Evolutionary conservation across 1,140 invertebrate genomes (phyloP).

Genomic region (Monomorium pharaonis): DNA sequence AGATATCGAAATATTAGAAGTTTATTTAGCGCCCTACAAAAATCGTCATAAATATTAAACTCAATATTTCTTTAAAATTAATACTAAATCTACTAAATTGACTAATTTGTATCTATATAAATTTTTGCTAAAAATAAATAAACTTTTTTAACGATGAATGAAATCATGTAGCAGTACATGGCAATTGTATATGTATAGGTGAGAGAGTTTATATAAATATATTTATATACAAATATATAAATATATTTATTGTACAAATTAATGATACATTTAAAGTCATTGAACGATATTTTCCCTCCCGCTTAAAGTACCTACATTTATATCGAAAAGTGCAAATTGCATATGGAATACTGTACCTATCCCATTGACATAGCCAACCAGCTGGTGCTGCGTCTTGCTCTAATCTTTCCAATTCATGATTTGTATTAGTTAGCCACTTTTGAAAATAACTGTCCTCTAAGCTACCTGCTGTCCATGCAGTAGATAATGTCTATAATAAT

Average conservation of each 20-base stretch:
- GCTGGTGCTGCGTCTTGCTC: conserved; percentile 88
- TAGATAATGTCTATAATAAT: conserved; percentile 86
- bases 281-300: background rate
- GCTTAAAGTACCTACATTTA: conserved; percentile 23
- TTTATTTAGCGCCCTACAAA: background rate
- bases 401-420: conserved; percentile 86
- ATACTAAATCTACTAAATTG: conserved; percentile 10
- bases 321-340: conserved; percentile 60
- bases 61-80: conserved; percentile 11
- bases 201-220: background rate
- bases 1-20: background rate
- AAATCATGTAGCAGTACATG: conserved; percentile 27
- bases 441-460: conserved; percentile 87
- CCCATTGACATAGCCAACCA: conserved; percentile 90
- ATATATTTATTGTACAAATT: conserved; percentile 34
- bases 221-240: background rate
- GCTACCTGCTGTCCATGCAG: conserved; percentile 87
- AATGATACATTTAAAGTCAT: conserved; percentile 41
- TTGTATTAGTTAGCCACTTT: conserved; percentile 87
- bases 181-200: background rate
- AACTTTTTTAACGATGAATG: conserved; percentile 24
- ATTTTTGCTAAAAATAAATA: background rate
- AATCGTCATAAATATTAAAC: conserved; percentile 15
- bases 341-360: conserved; percentile 88
- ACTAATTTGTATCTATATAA: conserved; percentile 22